Base-by-base conservation (phyloP, 1,140 invertebrate genomes). In the Drosophila ogumai region DNA sequence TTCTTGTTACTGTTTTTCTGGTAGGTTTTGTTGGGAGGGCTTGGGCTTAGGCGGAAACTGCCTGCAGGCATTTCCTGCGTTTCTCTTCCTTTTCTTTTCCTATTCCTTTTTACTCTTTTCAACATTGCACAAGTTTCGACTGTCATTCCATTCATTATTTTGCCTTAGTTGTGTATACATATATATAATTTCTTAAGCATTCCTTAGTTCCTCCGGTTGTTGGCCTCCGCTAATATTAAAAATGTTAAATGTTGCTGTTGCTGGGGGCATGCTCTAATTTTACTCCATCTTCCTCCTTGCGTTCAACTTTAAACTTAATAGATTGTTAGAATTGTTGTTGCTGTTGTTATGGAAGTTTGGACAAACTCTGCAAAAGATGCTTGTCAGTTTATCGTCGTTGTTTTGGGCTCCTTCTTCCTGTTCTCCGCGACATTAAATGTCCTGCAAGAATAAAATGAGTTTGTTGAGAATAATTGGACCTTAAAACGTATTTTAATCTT, bases 301-400 rank as follows among this genome's bases (percentile, higher is more conserved):
- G 41, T 79, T 58, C 60, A 80, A 81, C 85, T 84, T 90, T 88
- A 85, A 88, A 90, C 85, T 90, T 90, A 90, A 90, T 90, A 85
- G 52, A 85, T 84, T 88, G 63, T 88, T 90, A 90, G 81, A 85
- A 80, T 84, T 88, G 54, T 84, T 73, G 65, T 79, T 58, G 52
- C 61, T 78, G 56, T 55, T 69, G 49, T 79, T 72, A 64, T 84
- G 85, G 85, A 90, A 90, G 85, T 85, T 54, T 68, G 36, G 84
- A 87, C 84, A 88, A 82, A 84, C 74, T 17, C 49, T 84, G 34
- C 71, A 47, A 52, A 69, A 55, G 52, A 69, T 71, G 72, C 54
- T 75, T 77, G 68, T 72, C 68, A 59, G 66, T 82, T 74, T 76
- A 77, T 87, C 60, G 90, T 90, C 87, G 86, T 90, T 90, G 86